Conservation (phyloP, 2,888 invertebrate species). For the Acronicta leporina region DNA sequence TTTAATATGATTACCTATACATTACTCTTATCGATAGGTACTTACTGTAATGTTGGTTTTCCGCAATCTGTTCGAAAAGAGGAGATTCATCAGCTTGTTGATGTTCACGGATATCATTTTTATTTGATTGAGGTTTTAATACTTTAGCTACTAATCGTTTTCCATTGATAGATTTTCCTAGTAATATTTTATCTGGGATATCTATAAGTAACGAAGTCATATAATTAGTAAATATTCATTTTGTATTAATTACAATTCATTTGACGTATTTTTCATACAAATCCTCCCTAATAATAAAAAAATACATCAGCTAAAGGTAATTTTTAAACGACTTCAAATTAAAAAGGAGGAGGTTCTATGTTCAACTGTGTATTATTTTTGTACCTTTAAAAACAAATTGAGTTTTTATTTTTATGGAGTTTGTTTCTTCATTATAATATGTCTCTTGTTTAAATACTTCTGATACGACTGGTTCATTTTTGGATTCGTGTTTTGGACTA, state of each 20-base stretch:
- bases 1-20: too few relatives aligned
- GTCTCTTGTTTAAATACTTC: slow-evolving; percentile 36
- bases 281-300: too few relatives aligned
- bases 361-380: background rate
- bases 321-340: too few relatives aligned
- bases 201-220: slow-evolving; percentile 67
- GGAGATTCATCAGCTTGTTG: slow-evolving; percentile 11
- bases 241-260: too few relatives aligned
- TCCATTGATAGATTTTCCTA: slow-evolving; percentile 77
- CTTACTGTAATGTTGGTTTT: slow-evolving; percentile 36
- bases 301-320: too few relatives aligned
- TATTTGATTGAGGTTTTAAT: slow-evolving; percentile 51
- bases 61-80: slow-evolving; percentile 27
- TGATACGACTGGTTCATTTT: slow-evolving; percentile 21
- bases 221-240: too few relatives aligned
- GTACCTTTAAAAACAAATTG: slow-evolving; percentile 74
- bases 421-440: slow-evolving; percentile 49
- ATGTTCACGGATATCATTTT: slow-evolving; percentile 4
- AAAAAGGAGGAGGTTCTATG: too few relatives aligned
- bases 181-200: slow-evolving; percentile 78
- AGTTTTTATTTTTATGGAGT: slow-evolving; percentile 75
- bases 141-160: slow-evolving; percentile 78
- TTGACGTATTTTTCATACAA: too few relatives aligned
- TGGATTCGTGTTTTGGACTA: slow-evolving; percentile 13
- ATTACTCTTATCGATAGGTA: slow-evolving; percentile 1